These are phyloP conservation scores for Polia nebulosa DNA, from an alignment of 2,888 invertebrate genomes.

Conservation along the genomic window DNA sequence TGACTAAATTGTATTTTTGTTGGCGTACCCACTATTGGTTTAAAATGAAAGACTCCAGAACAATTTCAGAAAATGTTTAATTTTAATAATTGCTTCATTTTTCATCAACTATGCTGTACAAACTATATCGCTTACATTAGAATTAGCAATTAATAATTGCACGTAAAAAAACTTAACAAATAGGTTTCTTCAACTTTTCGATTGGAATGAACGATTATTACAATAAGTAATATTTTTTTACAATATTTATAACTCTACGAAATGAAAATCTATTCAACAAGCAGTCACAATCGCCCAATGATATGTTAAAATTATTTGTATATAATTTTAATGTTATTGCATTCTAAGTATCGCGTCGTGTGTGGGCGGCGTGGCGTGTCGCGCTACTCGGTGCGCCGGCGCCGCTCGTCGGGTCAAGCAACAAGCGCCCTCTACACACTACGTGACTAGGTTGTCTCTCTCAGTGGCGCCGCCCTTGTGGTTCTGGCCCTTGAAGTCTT, in stretches of 20 bases:
- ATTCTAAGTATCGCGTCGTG: constrained; percentile 78
- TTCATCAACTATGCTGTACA: constrained; percentile 91
- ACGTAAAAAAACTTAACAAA: constrained; percentile 91
- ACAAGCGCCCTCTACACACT: constrained; percentile 68
- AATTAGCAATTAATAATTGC: constrained; percentile 91
- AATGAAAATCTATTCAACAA: constrained; percentile 89
- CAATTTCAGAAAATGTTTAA: constrained; percentile 90
- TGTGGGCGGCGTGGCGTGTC: constrained; percentile 57
- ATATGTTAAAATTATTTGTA: constrained; percentile 90
- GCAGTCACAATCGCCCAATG: constrained; percentile 92
- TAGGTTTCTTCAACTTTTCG: constrained; percentile 90
- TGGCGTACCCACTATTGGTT: constrained; percentile 9
- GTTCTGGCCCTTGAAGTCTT: constrained; percentile 88
- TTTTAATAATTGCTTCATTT: constrained; percentile 90
- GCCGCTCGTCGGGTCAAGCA: constrained; percentile 41
- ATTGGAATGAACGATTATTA: constrained; percentile 91
- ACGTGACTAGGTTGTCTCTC: constrained; percentile 84
- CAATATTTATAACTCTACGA: constrained; percentile 88
- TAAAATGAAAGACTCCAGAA: constrained; percentile 70
- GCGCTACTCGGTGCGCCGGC: constrained; percentile 54
- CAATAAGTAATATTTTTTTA: constrained; percentile 87
- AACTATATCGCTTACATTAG: constrained; percentile 91
- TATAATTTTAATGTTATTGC: constrained; percentile 84
- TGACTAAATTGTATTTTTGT: constrained; percentile 77
- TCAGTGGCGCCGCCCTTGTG: constrained; percentile 83